Percentiles rank a stretch among this genome's conserved stretches.
Evolutionary conservation across 2,113 vertebrate genomes (phyloP).

Genomic region (Catagonus wagneri): DNA sequence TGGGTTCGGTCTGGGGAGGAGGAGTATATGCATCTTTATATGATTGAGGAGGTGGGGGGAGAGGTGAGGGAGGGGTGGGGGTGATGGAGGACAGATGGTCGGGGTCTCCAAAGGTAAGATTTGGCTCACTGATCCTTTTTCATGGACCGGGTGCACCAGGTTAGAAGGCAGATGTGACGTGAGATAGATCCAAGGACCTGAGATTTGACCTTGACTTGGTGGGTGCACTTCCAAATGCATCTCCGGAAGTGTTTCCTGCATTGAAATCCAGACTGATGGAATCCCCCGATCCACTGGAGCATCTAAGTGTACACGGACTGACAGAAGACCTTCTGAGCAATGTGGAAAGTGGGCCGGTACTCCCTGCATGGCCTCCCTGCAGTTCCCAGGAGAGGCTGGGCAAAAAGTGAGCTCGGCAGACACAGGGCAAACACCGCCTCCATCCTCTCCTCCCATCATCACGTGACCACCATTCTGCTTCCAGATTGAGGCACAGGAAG

Average conservation of each 20-base stretch:
- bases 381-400: neutral
- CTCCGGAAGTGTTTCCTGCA: neutral
- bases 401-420: neutral
- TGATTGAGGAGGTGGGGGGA: rapidly evolving
- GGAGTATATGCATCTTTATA: neutral
- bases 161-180: neutral
- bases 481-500: neutral
- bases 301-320: neutral
- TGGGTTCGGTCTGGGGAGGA: neutral
- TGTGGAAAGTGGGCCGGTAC: neutral
- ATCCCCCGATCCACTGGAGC: neutral
- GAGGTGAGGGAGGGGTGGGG: rapidly evolving
- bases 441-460: neutral
- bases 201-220: neutral
- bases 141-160: neutral
- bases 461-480: neutral
- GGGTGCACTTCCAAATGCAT: neutral
- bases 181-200: neutral
- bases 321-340: neutral
- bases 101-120: neutral
- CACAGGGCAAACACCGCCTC: neutral
- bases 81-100: neutral
- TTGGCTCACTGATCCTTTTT: neutral
- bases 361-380: neutral
- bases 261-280: neutral